Base-by-base conservation (phyloP, 2,113 vertebrate species). In the Dissostichus mawsoni region DNA sequence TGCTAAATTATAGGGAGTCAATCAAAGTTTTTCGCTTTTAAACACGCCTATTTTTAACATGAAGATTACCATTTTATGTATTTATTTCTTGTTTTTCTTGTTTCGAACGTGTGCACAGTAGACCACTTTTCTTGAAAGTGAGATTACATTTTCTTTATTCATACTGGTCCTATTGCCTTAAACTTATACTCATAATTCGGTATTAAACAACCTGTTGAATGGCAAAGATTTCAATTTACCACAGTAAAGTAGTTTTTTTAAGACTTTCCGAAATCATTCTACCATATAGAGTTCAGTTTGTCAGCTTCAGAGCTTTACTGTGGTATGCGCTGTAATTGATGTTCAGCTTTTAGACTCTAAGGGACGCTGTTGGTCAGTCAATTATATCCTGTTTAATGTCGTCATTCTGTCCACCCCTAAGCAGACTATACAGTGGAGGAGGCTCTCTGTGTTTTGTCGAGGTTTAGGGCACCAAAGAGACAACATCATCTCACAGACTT, bases 281-380 rank as follows among this genome's bases (percentile, higher is more conserved):
- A 45, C 18, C 20, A 20, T 20, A 10, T 13, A 63, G 1, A 63
- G 2, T 23, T 48, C 8, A 47, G 45, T 47, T 47, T 13, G 45
- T 47, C 8, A 14, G 4, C 9, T 52, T 52, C 47, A 33, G 23
- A 50, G 8, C 4, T 17, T 16, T 23, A 11, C 1, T 55, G 62
- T 13, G 11, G 41, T 9, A 2, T 3, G 2, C 7, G 9, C 7
- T 9, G 8, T 23, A 20, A 55, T 20, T 12, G 10, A 23, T 6
- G 80, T 63, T 65, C 82, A 52, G 2, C 14, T 25, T 55, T 36
- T 63, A 11, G n/a, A 89, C 87, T 82, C 74, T 82, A 64, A 87
- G 83, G 29, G 85, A 89, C 85, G 88, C 82, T 85, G 76, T 89
- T 85, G 81, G 36, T 41, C 36, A 69, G 51, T 17, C 11, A 56